Evolutionary conservation across 2,797 vertebrate species (phyloP).

Genomic region (Adelosebastes latens): DNA sequence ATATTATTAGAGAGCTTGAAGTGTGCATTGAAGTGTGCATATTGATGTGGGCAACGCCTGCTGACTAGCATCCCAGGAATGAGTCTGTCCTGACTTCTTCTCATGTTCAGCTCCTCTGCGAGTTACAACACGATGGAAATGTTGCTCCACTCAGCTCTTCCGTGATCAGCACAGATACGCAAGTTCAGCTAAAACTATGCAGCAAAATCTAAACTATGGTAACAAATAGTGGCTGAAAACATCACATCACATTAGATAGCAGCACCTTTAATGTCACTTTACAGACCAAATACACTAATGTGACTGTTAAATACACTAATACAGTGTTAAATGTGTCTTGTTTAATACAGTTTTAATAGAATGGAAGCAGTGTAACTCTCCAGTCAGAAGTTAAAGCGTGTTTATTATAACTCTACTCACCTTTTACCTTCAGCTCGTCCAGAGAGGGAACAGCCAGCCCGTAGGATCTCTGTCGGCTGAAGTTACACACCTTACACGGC

Average conservation of each 20-base stretch:
- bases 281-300: background rate
- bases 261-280: background rate
- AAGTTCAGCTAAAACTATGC: background rate
- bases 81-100: slow-evolving; percentile 33
- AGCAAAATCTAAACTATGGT: background rate
- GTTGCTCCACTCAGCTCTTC: background rate
- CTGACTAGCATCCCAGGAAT: slow-evolving; percentile 66
- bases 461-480: slow-evolving; percentile 71
- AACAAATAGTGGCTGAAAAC: too few relatives aligned
- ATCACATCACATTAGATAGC: background rate
- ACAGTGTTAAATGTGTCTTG: background rate
- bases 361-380: fast-evolving
- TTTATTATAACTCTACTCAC: slow-evolving; percentile 53
- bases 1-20: background rate
- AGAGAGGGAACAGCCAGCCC: slow-evolving; percentile 77
- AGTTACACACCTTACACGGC: slow-evolving; percentile 82
- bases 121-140: slow-evolving; percentile 63
- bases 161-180: background rate
- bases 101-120: slow-evolving; percentile 36
- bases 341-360: background rate
- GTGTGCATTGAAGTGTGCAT: background rate
- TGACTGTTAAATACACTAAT: background rate
- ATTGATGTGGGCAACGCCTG: slow-evolving; percentile 46
- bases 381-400: background rate
- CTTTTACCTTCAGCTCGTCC: slow-evolving; percentile 79